Base-by-base conservation (phyloP, 37 sponge, comb jelly and placozoan species). In the Ephydatia muelleri region DNA sequence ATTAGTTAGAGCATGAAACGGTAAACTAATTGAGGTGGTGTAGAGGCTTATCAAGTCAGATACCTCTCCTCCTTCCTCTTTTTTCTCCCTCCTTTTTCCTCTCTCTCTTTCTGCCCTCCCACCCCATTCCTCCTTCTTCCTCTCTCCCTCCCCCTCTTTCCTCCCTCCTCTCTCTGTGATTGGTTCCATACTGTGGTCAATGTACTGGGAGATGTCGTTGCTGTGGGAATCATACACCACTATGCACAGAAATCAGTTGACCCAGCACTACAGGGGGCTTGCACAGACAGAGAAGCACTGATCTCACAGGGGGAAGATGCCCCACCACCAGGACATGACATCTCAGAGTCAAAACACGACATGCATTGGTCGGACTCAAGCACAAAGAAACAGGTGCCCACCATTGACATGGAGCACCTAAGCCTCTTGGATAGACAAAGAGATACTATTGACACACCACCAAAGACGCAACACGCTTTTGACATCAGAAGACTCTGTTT, bases 151-250 rank as follows among this genome's bases (percentile, higher is more conserved):
- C 12, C 30, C 23, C 22, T 75, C 23, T n/a, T n/a, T n/a, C n/a
- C 64, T 40, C 37, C 28, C 68, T 38, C 25, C 76, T 72, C 28
- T 47, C 65, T 57, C 80, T 92, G 95, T 67, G 99, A 98, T 84
- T 76, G 99, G 49, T 91, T 94, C 76, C 80, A 96, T 3, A 98
- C 99, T 5, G 81, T 84, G 2, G 92, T 96, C 16, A 98, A 98
- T 93, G 99, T 98, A 35, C 72, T 92, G 27, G 99, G 99, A 2
- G 99, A 98, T 77, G 80, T 92, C 65, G 80, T 93, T 66, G 99
- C 97, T 5, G 91, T 89, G 26, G 97, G 90, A 2, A 94, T 98
- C 22, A 89, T 98, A 5, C 70, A 92, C 19, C 86, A 83, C 19
- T 80, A 72, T 35, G 77, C 90, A 0, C 40, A 37, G 26, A 90